phyloP scores from a whole-genome alignment of 1,140 invertebrate species.

The Aphaenogaster floridana region DNA sequence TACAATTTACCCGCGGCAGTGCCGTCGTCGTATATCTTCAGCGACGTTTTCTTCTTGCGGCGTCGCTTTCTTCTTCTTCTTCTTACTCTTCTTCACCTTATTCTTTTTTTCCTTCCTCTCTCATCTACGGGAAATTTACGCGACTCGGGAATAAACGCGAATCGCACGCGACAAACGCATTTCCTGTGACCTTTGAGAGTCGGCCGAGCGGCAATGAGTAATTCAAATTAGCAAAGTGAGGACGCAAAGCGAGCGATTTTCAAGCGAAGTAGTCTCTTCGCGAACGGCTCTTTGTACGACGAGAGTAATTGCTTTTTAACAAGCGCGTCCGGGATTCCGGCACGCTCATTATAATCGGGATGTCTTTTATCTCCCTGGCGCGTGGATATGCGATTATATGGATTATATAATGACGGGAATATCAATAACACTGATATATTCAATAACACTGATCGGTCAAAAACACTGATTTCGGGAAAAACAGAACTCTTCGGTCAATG shows the following conservation, averaged over 20 bases:
- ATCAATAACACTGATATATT: background rate
- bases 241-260: slow-evolving; percentile 53
- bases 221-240: slow-evolving; percentile 50
- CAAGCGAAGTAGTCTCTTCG: slow-evolving; percentile 39
- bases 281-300: slow-evolving; percentile 27
- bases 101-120: background rate
- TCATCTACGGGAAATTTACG: slow-evolving; percentile 27
- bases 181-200: slow-evolving; percentile 47
- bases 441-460: background rate
- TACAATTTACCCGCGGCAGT: slow-evolving; percentile 32
- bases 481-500: background rate
- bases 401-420: background rate
- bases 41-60: slow-evolving; percentile 29
- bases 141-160: slow-evolving; percentile 42
- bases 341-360: slow-evolving; percentile 62
- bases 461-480: background rate
- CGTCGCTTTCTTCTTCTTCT: slow-evolving; percentile 23
- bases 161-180: slow-evolving; percentile 48
- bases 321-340: slow-evolving; percentile 59
- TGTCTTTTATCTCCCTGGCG: slow-evolving; percentile 37
- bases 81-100: background rate
- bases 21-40: slow-evolving; percentile 40
- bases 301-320: slow-evolving; percentile 78
- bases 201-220: slow-evolving; percentile 38
- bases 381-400: slow-evolving; percentile 14